Evolutionary conservation across 92 coral and sea anemone genomes (phyloP).

Genomic region (Montipora capitata): DNA sequence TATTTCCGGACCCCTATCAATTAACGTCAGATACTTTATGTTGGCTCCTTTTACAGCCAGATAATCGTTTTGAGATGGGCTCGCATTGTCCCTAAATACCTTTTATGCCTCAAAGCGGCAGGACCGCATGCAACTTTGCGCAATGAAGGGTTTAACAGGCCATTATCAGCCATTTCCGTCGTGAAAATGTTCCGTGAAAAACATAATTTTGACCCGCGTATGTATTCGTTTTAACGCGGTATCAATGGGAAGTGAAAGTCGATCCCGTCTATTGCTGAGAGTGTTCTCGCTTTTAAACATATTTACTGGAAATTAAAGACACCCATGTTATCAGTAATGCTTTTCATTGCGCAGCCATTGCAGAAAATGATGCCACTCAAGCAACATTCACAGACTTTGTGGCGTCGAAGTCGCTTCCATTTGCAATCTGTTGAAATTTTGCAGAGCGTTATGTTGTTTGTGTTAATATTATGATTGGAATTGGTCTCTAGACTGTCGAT

Average conservation of each 20-base stretch:
- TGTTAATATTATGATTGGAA: conserved; percentile 56
- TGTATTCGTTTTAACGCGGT: neutral
- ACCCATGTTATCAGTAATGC: conserved; percentile 27
- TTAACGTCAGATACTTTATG: conserved; percentile 39
- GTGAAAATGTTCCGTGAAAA: neutral
- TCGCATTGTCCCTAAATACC: conserved; percentile 52
- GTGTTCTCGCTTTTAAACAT: neutral
- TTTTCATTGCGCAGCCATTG: conserved; percentile 13
- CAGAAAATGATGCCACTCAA: conserved; percentile 33
- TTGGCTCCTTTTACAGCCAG: conserved; percentile 27
- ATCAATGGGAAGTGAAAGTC: neutral
- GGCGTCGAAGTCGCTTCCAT: conserved; percentile 43
- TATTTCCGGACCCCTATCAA: conserved; percentile 57
- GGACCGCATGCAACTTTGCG: conserved; percentile 13
- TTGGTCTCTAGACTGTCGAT: conserved; percentile 26
- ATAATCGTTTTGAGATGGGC: conserved; percentile 51
- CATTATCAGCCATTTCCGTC: conserved; percentile 42
- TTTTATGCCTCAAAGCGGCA: conserved; percentile 24
- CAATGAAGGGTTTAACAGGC: conserved; percentile 21
- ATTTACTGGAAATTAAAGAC: neutral
- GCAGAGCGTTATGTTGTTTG: conserved; percentile 34
- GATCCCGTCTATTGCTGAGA: neutral
- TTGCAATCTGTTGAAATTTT: conserved; percentile 37
- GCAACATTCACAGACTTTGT: conserved; percentile 37
- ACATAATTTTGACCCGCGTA: neutral